Conservation (phyloP, 2,888 invertebrate genomes). For the Diadromus collaris region DNA sequence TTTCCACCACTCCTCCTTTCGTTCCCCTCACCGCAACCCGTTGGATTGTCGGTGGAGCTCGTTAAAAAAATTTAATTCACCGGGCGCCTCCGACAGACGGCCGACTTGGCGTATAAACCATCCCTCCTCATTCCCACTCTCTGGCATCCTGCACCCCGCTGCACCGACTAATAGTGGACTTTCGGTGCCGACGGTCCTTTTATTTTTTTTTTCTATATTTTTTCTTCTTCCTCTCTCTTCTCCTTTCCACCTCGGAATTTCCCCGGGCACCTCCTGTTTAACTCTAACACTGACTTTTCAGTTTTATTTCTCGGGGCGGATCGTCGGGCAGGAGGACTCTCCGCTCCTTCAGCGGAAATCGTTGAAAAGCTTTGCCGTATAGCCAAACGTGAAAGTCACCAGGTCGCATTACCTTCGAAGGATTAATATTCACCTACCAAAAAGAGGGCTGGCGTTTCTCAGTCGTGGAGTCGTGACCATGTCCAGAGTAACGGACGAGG, state of each 20-base stretch:
- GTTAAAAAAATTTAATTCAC: slow-evolving; percentile 65
- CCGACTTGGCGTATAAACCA: slow-evolving; percentile 59
- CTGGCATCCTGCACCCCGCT: slow-evolving; percentile 20
- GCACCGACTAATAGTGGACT: slow-evolving; percentile 46
- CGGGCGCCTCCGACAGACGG: slow-evolving; percentile 57
- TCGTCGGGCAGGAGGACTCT: slow-evolving; percentile 9
- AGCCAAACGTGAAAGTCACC: slow-evolving; percentile 31
- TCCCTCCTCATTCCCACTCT: slow-evolving; percentile 18
- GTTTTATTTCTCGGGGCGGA: slow-evolving; percentile 28
- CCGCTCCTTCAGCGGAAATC: slow-evolving; percentile 1
- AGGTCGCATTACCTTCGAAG: slow-evolving; percentile 42
- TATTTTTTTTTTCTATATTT: slow-evolving; percentile 31
- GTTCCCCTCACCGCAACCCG: not conserved
- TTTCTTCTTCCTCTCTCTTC: slow-evolving; percentile 22
- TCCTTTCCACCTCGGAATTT: not conserved
- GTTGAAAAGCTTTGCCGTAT: not conserved
- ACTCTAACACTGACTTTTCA: slow-evolving; percentile 12
- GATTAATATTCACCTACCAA: slow-evolving; percentile 35
- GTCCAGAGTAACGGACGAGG: not conserved
- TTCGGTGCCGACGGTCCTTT: slow-evolving; percentile 33
- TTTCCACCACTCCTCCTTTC: slow-evolving; percentile 11
- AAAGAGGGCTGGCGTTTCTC: not conserved
- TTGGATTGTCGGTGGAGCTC: slow-evolving; percentile 52
- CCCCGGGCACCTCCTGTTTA: slow-evolving; percentile 7
- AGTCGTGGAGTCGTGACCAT: too few relatives aligned